These are phyloP conservation scores for Pachyramphus minor DNA, from an alignment of 2,113 vertebrate species.

Conservation along the genomic window DNA sequence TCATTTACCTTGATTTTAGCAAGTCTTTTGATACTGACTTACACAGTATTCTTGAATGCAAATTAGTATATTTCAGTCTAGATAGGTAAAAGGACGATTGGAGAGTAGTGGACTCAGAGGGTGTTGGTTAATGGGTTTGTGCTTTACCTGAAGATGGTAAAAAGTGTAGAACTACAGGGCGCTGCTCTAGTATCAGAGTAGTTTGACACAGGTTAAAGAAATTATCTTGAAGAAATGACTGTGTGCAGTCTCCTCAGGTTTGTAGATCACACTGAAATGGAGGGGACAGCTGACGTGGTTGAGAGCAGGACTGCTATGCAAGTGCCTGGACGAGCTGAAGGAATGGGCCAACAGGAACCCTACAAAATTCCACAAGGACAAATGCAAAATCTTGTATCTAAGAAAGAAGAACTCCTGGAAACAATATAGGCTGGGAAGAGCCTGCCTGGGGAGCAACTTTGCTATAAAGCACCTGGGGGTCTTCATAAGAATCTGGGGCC, in stretches of 20 bases:
- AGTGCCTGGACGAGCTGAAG: background rate
- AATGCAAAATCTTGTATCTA: background rate
- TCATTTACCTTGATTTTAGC: background rate
- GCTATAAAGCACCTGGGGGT: background rate
- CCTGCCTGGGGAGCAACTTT: background rate
- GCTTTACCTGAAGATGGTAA: background rate
- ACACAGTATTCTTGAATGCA: background rate
- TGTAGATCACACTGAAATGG: background rate
- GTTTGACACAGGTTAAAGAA: background rate
- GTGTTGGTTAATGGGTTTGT: background rate
- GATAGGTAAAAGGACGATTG: background rate
- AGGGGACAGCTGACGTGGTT: rapidly evolving
- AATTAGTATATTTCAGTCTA: background rate
- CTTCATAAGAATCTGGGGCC: background rate
- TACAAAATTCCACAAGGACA: background rate
- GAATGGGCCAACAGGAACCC: background rate
- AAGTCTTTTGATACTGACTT: background rate
- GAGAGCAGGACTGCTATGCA: background rate
- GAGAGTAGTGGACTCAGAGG: background rate
- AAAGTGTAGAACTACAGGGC: background rate
- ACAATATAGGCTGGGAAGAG: background rate
- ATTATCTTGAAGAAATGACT: background rate
- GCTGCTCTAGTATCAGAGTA: background rate
- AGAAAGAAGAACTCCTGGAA: background rate
- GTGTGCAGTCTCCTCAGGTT: background rate